Evolutionary conservation across 1,140 invertebrate species (phyloP), one percentile per base, ranked within the genome.

Genomic region (Tetramorium simillimum): DNA sequence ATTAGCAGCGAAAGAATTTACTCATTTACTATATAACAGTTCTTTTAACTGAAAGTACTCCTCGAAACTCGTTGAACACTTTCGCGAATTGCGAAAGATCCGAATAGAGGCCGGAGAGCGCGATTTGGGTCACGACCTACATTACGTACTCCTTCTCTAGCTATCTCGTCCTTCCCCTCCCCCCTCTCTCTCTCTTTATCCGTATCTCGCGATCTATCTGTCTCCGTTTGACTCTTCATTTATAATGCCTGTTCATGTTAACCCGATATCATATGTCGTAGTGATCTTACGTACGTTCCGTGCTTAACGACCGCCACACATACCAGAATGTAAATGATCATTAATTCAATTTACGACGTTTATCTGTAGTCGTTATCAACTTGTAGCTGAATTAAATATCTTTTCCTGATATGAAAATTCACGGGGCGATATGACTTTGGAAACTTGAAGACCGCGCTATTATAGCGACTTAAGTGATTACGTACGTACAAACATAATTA

Each of bases 111-210:
- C 69, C 75, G 73, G 16, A 46, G 78, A 87, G 58, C 77, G 77
- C 73, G 85, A 91, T 91, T 90, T 91, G 75, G 89, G 90, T 90
- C 87, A 86, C 77, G 90, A 89, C 90, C 90, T 56, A 91, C 77
- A 91, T 91, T 86, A 73, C 33, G 21, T 81, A 67, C 70, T 81
- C 86, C 53, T 62, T 40, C 67, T 49, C 62, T 67, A 24, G n/a
- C 33, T 65, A 49, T 33, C 21, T 49, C 14, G 53, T 73, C 28
- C 24, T 58, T 43, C 9, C 6, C 14, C 12, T 5, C 16, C 33
- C 77, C 69, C 58, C 60, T 76, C 75, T 49, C 49, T 21, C 28
- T 86, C 67, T 75, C 70, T 49, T 7, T 21, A 18, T 78, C 70
- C 16, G 75, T 78, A 51, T 86, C 84, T 89, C 28, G 12, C 28